Base-by-base conservation (phyloP, 2,888 invertebrate species). In the Drosophila lacicola region DNA sequence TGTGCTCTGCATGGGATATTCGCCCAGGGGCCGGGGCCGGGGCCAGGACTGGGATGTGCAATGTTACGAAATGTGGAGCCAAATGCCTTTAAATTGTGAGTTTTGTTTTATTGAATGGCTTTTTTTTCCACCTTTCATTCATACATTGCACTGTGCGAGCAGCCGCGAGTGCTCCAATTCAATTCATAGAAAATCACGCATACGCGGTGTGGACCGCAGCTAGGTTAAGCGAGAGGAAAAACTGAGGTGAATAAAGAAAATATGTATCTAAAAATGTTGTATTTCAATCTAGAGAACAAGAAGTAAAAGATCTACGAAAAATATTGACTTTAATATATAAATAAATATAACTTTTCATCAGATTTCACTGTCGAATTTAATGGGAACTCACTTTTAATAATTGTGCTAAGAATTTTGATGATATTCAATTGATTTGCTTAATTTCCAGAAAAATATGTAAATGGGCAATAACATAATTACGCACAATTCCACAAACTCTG, bases 401-500 rank as follows among this genome's bases (percentile, higher is more conserved):
- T 33, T n/a, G 46, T 9, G 29, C 29, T 46, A 13, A 9, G 37
- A 25, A 61, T 36, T 65, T 57, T 13, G 45, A 44, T 33, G 19
- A 25, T n/a, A 57, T 37, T 53, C n/a, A 61, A 63, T 56, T 60
- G 29, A 60, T 44, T 53, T 54, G 57, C 57, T 62, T n/a, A 34
- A 41, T 53, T 71, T 58, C 49, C 50, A 45, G 44, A 37, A 54
- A 62, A 65, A 44, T 62, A 56, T 47, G 25, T 56, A 53, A 55
- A 62, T 64, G 33, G 57, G 64, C 66, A 73, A 29, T 29, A 29
- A 80, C 74, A 84, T 69, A 84, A 78, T 85, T 78, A 75, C 50
- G 47, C 55, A 54, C 70, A 74, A 72, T 83, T 82, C 80, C 68
- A 81, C 54, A 67, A 78, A 80, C 56, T 67, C 42, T 62, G 71